Conservation (phyloP, 2,888 invertebrate species). For the Athalia rosae region DNA sequence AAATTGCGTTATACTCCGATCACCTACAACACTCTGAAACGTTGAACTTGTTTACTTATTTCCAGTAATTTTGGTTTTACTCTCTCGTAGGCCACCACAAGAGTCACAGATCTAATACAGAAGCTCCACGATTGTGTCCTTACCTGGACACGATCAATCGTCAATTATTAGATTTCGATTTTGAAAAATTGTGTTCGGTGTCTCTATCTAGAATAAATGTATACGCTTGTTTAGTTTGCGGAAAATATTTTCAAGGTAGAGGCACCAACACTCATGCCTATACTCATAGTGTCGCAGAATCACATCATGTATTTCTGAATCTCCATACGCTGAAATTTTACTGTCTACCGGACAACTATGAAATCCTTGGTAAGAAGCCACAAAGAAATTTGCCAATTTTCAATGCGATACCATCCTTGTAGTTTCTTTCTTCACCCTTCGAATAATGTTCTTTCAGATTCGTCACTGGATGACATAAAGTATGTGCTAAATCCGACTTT, state of each 20-base stretch:
- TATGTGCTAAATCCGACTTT: constrained; percentile 99
- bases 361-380: constrained; percentile 88
- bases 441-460: constrained; percentile 78
- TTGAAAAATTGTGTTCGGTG: constrained; percentile 98
- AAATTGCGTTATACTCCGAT: too few species aligned
- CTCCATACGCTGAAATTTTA: constrained; percentile 97
- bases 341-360: constrained; percentile 99
- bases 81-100: neutral
- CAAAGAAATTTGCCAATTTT: constrained; percentile 21
- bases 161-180: constrained; percentile 98
- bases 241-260: constrained; percentile 98
- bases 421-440: neutral
- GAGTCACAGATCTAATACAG: constrained; percentile 33
- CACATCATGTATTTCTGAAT: constrained; percentile 98
- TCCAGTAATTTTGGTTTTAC: too few species aligned
- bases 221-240: constrained; percentile 99
- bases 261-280: constrained; percentile 99
- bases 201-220: constrained; percentile 99
- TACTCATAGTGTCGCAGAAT: constrained; percentile 98
- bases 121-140: constrained; percentile 84
- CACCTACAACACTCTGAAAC: too few species aligned
- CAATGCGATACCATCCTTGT: neutral
- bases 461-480: constrained; percentile 98
- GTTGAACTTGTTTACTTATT: too few species aligned
- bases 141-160: constrained; percentile 99